Percentiles rank a stretch among this genome's conserved stretches.
Evolutionary conservation across 2,888 invertebrate species (phyloP).

Genomic region (Cheilosia scutellata): DNA sequence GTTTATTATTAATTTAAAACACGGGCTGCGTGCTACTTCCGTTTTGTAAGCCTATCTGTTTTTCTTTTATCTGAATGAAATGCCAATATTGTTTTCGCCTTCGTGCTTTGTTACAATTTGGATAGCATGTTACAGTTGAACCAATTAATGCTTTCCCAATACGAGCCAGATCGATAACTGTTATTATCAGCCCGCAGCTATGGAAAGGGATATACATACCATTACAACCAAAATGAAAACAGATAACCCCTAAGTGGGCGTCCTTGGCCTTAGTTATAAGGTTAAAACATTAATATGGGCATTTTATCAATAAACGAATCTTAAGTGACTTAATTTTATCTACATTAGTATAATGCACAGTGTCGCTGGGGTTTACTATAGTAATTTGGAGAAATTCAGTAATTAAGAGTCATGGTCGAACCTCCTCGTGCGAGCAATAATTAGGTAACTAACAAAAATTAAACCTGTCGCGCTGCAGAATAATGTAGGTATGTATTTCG

Average conservation of each 20-base stretch:
- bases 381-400: too few relatives aligned
- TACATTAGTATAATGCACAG: neutral
- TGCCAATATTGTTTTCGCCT: conserved; percentile 23
- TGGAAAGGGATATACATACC: neutral
- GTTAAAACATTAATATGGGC: conserved; percentile 5
- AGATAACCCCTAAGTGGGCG: neutral
- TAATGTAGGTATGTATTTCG: neutral
- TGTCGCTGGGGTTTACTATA: too few relatives aligned
- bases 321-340: conserved; percentile 2
- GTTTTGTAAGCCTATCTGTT: conserved; percentile 21
- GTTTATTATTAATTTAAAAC: conserved; percentile 30
- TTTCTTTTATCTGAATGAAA: conserved; percentile 30
- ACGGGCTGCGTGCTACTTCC: conserved; percentile 19
- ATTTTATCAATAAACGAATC: neutral
- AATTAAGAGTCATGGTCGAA: too few relatives aligned
- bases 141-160: conserved; percentile 14
- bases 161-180: conserved; percentile 25
- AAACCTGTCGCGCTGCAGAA: too few relatives aligned
- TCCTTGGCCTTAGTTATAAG: conserved; percentile 9
- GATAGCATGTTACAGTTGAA: conserved; percentile 14
- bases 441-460: too few relatives aligned
- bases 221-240: neutral
- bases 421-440: too few relatives aligned
- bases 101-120: conserved; percentile 25
- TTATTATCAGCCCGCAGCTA: conserved; percentile 1